Percentiles rank a stretch among this genome's conserved stretches.
phyloP scores from a whole-genome alignment of 2,113 vertebrate genomes.

The Leptocoma aspasia region DNA sequence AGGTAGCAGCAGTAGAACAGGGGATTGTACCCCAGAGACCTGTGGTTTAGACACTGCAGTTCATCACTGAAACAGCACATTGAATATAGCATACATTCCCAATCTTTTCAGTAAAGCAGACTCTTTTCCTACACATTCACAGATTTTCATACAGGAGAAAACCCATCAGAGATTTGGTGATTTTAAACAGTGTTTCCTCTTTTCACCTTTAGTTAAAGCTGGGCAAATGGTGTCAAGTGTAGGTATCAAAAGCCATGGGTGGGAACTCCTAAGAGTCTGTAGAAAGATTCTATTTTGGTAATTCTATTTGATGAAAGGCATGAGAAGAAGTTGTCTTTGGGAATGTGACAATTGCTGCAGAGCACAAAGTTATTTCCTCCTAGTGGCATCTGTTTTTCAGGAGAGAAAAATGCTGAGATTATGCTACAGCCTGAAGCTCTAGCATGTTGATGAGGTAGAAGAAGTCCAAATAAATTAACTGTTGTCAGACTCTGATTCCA shows the following conservation, averaged over 20 bases:
- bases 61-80: neutral
- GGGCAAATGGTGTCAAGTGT: neutral
- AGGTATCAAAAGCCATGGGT: neutral
- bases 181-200: neutral
- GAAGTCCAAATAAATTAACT: slow-evolving; percentile 20
- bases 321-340: neutral
- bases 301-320: neutral
- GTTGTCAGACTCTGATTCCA: slow-evolving; percentile 1
- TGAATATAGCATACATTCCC: neutral
- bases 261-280: neutral
- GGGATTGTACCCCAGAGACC: neutral
- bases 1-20: neutral
- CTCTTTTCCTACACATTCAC: neutral
- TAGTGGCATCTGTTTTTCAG: slow-evolving; percentile 4
- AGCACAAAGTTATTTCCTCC: neutral
- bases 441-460: neutral
- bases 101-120: neutral
- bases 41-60: neutral
- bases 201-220: neutral
- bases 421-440: neutral
- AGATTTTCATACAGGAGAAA: neutral
- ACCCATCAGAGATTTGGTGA: neutral
- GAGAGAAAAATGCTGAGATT: slow-evolving; percentile 21
- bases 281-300: neutral
- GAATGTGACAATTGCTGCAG: neutral